Base-by-base conservation (phyloP, 2,888 invertebrate genomes). In the Heliconius charithonia region DNA sequence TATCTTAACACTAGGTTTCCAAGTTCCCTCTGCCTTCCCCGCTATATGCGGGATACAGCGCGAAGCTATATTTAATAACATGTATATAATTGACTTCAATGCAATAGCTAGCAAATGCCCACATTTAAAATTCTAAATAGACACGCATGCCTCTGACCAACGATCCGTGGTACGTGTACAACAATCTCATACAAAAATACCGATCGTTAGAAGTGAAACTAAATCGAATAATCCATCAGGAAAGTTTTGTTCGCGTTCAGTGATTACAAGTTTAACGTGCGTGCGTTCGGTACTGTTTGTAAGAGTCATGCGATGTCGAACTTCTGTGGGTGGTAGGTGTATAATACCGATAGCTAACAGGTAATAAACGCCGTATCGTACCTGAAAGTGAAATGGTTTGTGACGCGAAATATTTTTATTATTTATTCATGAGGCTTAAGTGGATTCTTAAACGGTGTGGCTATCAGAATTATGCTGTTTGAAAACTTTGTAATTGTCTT, bases 201-300 rank as follows among this genome's bases (percentile, higher is more conserved):
- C 81, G 82, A 83, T 83, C 83, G 85, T 86, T 89, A 90, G 89
- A 91, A 93, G 94, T 94, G 94, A 94, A 94, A 94, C 93, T 93
- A 91, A 88, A 89, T 88, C 93, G 86, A 93, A 93, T 93, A 84
- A 87, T 87, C 88, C 89, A 91, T 90, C 92, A 92, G 91, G 92
- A 92, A 89, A 85, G 87, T 88, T 89, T 88, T 86, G 87, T 91
- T 92, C 90, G 89, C 90, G 90, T 87, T 87, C 88, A 85, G 86
- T 90, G 89, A 87, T 88, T 89, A 88, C 85, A 85, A 86, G 85
- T 89, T 88, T 90, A 86, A 90, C 89, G 90, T 91, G 93, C 89
- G 89, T 89, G 91, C 86, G 85, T 88, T 88, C 87, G 78, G 80
- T 79, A 80, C 86, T 86, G 86, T 86, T 86, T 85, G 86, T 86